Percentiles rank a stretch among this genome's conserved stretches.
These are phyloP conservation scores for Papilio polytes DNA, from an alignment of 1,140 invertebrate species.

Conservation along the genomic window DNA sequence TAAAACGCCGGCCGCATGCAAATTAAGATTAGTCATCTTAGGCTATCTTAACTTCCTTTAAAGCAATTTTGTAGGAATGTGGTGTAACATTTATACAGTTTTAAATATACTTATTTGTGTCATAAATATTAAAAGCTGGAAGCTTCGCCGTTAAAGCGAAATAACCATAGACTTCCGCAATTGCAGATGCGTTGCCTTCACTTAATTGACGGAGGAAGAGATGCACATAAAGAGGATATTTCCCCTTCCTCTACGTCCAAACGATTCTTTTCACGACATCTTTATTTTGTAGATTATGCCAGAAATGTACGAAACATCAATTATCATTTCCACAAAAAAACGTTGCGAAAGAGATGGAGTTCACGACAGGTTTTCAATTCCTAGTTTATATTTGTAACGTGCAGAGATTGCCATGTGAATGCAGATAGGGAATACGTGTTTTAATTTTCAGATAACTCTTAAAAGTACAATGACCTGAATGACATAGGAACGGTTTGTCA, in stretches of 20 bases:
- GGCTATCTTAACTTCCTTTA: slow-evolving; percentile 8
- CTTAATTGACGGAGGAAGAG: no score
- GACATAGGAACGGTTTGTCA: neutral
- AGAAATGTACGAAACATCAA: neutral
- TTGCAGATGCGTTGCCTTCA: no score
- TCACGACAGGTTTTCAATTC: neutral
- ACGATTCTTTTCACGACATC: neutral
- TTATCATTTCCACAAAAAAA: neutral
- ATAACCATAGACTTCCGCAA: no score
- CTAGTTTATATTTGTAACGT: neutral
- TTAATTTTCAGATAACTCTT: neutral
- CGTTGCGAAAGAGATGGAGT: neutral
- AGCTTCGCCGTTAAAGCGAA: no score
- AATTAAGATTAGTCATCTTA: neutral
- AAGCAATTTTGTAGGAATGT: neutral
- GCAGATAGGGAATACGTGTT: neutral
- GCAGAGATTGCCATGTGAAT: neutral
- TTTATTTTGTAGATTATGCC: neutral
- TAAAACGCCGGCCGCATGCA: neutral
- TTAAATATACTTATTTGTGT: no score
- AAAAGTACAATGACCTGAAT: neutral
- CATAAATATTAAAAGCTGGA: no score
- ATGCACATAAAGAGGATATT: no score
- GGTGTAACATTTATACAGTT: neutral
- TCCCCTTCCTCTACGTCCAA: no score